phyloP scores from a whole-genome alignment of 2,113 vertebrate species.

The Crocuta crocuta region DNA sequence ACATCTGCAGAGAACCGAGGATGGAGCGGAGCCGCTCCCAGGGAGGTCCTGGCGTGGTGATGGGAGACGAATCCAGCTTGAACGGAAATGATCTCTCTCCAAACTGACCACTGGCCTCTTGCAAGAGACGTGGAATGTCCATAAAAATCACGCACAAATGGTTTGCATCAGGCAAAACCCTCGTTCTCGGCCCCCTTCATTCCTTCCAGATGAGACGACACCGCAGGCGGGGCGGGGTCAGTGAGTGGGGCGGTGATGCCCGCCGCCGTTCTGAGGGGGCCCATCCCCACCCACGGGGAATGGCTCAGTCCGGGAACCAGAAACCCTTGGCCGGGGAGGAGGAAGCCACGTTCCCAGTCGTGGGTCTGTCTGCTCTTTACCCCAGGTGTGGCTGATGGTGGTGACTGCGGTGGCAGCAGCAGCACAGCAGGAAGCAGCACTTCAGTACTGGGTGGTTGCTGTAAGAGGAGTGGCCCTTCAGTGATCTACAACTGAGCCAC shows the following conservation, averaged over 20 bases:
- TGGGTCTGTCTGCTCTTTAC: neutral
- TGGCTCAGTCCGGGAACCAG: neutral
- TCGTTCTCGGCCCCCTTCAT: constrained; percentile 18
- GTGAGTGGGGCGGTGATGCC: neutral
- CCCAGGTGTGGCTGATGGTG: too few species aligned
- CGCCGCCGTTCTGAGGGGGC: neutral
- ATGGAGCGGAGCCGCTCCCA: neutral
- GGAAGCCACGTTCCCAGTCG: neutral
- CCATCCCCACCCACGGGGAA: neutral
- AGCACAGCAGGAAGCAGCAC: too few species aligned
- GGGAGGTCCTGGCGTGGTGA: neutral
- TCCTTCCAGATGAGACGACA: constrained; percentile 59
- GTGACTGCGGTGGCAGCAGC: neutral
- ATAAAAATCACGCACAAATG: constrained; percentile 10
- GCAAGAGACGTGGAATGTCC: neutral
- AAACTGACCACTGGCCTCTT: neutral
- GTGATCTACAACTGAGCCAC: neutral
- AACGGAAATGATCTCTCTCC: neutral
- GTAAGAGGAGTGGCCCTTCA: too few species aligned
- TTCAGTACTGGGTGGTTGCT: accelerated
- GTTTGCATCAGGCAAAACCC: constrained; percentile 55
- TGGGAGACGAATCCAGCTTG: neutral
- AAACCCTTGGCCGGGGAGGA: neutral
- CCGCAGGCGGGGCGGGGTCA: neutral
- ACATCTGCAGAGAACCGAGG: neutral